Evolutionary conservation across 2,797 vertebrate species (phyloP).

Genomic region (Furcifer pardalis): DNA sequence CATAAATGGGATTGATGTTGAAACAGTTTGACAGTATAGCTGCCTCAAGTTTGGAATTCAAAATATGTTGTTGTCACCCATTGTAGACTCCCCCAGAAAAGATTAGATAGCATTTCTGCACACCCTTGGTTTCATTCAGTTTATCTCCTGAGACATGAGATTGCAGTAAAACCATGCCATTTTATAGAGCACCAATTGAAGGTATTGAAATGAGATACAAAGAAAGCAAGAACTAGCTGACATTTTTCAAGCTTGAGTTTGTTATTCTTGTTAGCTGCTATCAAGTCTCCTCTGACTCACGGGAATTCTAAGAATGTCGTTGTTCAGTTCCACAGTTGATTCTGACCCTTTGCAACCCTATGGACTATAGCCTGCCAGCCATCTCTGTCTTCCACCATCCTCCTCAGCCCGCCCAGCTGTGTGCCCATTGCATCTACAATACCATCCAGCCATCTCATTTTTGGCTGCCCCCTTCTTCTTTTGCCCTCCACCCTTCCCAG

Average conservation of each 20-base stretch:
- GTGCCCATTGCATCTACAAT: too few relatives aligned
- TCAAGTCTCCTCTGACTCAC: too few relatives aligned
- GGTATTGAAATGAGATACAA: slow-evolving; percentile 31
- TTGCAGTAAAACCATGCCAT: neutral
- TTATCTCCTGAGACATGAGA: slow-evolving; percentile 4
- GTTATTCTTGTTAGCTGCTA: too few relatives aligned
- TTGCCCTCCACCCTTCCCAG: too few relatives aligned
- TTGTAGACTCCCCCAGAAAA: slow-evolving; percentile 8
- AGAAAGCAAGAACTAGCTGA: neutral
- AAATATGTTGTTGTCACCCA: slow-evolving; percentile 19
- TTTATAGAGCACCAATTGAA: neutral
- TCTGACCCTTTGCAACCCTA: too few relatives aligned
- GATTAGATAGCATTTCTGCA: slow-evolving; percentile 51
- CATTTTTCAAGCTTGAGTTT: fast-evolving
- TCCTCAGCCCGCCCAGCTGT: too few relatives aligned
- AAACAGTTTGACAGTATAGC: slow-evolving; percentile 50
- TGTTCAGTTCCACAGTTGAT: too few relatives aligned
- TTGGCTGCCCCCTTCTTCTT: too few relatives aligned
- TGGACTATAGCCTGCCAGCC: too few relatives aligned
- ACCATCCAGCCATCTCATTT: too few relatives aligned
- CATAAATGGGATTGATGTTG: slow-evolving; percentile 61
- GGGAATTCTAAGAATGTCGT: too few relatives aligned
- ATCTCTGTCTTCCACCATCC: too few relatives aligned
- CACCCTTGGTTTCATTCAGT: slow-evolving; percentile 32
- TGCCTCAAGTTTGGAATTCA: slow-evolving; percentile 44